phyloP scores from a whole-genome alignment of 1,140 invertebrate genomes.

The Dendrolimus punctatus region DNA sequence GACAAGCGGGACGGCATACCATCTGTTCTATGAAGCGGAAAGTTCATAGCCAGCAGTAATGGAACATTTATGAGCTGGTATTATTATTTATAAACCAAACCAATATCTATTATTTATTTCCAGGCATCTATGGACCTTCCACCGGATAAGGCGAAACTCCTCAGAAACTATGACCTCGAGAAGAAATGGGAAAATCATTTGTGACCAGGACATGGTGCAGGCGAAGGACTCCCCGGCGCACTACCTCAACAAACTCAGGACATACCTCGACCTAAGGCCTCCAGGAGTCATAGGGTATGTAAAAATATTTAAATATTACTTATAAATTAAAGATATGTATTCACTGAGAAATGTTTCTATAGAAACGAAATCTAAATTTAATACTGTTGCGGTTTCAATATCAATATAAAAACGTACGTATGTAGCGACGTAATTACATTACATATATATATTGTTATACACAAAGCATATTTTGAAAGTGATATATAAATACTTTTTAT shows the following conservation, averaged over 20 bases:
- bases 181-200: conserved; percentile 99
- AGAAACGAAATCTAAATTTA: too few relatives aligned
- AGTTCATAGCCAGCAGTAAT: neutral
- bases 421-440: too few relatives aligned
- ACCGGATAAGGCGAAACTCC: conserved; percentile 97
- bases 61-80: neutral
- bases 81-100: neutral
- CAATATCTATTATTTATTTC: conserved; percentile 12
- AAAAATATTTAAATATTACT: neutral
- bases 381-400: too few relatives aligned
- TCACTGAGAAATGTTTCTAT: too few relatives aligned
- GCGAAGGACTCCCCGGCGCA: conserved; percentile 96
- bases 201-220: conserved; percentile 98
- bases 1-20: too few relatives aligned
- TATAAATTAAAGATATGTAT: too few relatives aligned
- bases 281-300: conserved; percentile 92
- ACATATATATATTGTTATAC: too few relatives aligned
- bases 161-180: conserved; percentile 97
- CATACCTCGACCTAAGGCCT: conserved; percentile 96
- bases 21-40: neutral
- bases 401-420: too few relatives aligned
- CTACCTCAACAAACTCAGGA: conserved; percentile 94
- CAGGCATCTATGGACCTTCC: conserved; percentile 99
- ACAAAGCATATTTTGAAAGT: too few relatives aligned
- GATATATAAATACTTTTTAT: too few relatives aligned